Evolutionary conservation across 2,797 vertebrate species (phyloP).

Genomic region (Schizopygopsis pylzovi): DNA sequence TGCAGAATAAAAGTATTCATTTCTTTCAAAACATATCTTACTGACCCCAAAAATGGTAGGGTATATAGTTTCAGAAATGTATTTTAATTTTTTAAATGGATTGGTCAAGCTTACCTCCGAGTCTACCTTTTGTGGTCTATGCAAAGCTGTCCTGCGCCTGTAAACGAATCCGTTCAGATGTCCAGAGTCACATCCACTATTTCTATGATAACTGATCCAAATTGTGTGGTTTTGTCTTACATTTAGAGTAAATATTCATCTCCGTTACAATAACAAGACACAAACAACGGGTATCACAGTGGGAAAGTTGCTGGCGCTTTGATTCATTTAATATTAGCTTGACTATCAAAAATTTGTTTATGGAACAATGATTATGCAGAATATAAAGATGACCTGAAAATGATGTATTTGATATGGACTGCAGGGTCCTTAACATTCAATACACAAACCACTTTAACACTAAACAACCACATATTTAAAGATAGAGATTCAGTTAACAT

Average conservation of each 20-base stretch:
- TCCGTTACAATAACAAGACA: not conserved
- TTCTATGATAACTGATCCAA: conserved; percentile 19
- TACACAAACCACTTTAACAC: not conserved
- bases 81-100: not conserved
- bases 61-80: not conserved
- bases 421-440: not conserved
- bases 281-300: not conserved
- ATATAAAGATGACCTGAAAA: not conserved
- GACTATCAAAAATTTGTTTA: not conserved
- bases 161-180: not conserved
- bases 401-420: not conserved
- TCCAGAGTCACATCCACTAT: not conserved
- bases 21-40: not conserved
- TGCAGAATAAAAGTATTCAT: not conserved
- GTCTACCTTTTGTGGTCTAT: not conserved
- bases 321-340: not conserved
- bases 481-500: not conserved
- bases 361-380: not conserved
- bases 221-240: conserved; percentile 3
- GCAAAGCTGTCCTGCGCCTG: not conserved
- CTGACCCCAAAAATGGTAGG: not conserved
- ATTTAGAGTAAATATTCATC: conserved; percentile 3
- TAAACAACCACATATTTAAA: not conserved
- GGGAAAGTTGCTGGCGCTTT: not conserved
- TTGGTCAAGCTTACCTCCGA: not conserved